Percentiles rank a stretch among this genome's conserved stretches.
phyloP scores from a whole-genome alignment of 2,888 invertebrate genomes.

The Melipona beecheii region DNA sequence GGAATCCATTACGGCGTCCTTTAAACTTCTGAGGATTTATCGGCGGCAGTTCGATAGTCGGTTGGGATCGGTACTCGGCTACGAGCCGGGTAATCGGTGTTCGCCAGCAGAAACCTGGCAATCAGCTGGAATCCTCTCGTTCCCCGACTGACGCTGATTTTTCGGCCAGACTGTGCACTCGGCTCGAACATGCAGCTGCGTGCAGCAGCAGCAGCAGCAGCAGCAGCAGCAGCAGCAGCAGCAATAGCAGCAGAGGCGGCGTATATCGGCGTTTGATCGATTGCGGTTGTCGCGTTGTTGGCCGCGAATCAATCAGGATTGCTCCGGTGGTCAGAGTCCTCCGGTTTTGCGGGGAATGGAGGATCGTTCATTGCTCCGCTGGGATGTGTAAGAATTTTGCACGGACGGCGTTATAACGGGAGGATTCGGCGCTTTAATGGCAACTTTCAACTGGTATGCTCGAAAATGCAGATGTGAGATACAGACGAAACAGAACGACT shows the following conservation, averaged over 20 bases:
- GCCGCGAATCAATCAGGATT: conserved; percentile 42
- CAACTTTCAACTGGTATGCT: neutral
- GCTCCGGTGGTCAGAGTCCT: conserved; percentile 4
- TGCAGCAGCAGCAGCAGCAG: neutral
- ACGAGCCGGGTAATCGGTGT: conserved; percentile 37
- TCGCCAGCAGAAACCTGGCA: conserved; percentile 15
- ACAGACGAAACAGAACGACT: too few species aligned
- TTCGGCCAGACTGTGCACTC: neutral
- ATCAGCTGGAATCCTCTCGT: conserved; percentile 22
- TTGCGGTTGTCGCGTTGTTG: conserved; percentile 43
- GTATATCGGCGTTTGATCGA: conserved; percentile 39
- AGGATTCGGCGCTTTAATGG: neutral
- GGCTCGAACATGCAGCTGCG: conserved; percentile 3
- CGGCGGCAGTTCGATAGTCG: conserved; percentile 59
- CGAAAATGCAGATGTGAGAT: too few species aligned
- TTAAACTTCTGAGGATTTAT: conserved; percentile 73
- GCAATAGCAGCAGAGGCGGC: neutral
- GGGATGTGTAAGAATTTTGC: neutral
- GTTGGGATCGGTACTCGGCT: conserved; percentile 26
- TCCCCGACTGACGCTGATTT: conserved; percentile 15
- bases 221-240: too few species aligned
- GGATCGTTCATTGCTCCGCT: too few species aligned
- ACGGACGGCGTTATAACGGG: neutral
- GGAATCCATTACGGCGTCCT: conserved; percentile 72
- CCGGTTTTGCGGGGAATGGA: neutral